These are phyloP conservation scores for Bombus soroeensis DNA, from an alignment of 1,140 invertebrate species.

Conservation along the genomic window DNA sequence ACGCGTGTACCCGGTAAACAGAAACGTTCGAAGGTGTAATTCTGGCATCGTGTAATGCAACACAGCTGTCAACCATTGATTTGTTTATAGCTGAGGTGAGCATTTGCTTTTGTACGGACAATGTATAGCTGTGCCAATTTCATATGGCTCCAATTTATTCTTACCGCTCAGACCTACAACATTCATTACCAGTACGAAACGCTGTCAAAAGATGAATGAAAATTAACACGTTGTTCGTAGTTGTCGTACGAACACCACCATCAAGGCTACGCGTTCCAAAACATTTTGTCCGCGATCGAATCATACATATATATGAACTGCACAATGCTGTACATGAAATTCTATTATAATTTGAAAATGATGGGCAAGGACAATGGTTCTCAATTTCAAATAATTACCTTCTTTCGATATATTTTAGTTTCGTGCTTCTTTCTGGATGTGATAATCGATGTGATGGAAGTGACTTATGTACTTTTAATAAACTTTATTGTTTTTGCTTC, in stretches of 20 bases:
- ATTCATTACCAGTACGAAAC: conserved; percentile 36
- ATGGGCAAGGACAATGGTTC: background rate
- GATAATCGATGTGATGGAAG: no score
- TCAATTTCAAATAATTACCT: no score
- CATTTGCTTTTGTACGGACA: conserved; percentile 30
- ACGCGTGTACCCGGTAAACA: conserved; percentile 31
- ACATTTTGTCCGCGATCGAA: background rate
- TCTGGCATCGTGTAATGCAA: conserved; percentile 43
- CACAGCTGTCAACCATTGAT: conserved; percentile 57
- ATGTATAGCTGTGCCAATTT: conserved; percentile 52
- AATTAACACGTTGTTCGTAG: conserved; percentile 6
- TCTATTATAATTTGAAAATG: background rate
- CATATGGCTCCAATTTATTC: conserved; percentile 59
- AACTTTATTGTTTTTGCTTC: no score
- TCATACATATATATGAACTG: background rate
- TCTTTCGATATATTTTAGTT: no score
- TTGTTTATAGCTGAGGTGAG: conserved; percentile 56
- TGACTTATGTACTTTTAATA: no score
- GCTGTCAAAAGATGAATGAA: conserved; percentile 29
- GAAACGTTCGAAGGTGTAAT: conserved; percentile 37
- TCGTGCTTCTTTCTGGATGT: no score
- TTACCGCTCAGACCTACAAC: conserved; percentile 20
- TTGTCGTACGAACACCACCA: background rate
- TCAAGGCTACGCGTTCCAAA: background rate
- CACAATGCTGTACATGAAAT: background rate